These are phyloP conservation scores for Erebia palarica DNA, from an alignment of 2,888 invertebrate species.

Conservation along the genomic window DNA sequence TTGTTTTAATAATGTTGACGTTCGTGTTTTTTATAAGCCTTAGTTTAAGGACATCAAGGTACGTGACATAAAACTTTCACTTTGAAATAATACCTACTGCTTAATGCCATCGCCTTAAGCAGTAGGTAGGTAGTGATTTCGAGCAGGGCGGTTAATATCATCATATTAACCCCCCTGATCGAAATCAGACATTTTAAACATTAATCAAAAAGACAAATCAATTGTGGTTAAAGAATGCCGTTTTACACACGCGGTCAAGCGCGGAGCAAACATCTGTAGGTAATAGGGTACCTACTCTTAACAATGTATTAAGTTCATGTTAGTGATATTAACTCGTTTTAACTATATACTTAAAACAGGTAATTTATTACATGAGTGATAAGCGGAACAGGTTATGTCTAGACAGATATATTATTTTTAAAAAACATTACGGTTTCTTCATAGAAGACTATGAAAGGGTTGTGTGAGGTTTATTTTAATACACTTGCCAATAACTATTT, in stretches of 20 bases:
- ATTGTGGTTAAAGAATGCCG: conserved; percentile 6
- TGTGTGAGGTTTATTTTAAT: background rate
- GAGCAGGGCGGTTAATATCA: too few relatives aligned
- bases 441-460: background rate
- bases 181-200: too few relatives aligned
- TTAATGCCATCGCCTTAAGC: too few relatives aligned
- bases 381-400: conserved; percentile 14
- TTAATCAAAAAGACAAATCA: background rate
- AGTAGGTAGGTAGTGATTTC: too few relatives aligned
- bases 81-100: too few relatives aligned
- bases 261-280: background rate
- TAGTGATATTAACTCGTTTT: conserved; percentile 17
- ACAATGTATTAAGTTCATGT: conserved; percentile 15
- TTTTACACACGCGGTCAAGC: conserved; percentile 2
- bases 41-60: too few relatives aligned
- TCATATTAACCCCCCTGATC: too few relatives aligned
- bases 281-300: background rate
- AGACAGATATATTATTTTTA: conserved; percentile 16
- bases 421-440: background rate
- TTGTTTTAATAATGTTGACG: too few relatives aligned
- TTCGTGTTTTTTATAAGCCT: too few relatives aligned
- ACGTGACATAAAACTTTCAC: too few relatives aligned
- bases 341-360: conserved; percentile 11
- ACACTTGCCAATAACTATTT: background rate
- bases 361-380: conserved; percentile 8